Base-by-base conservation (phyloP, 2,797 vertebrate species). In the Phoebastria nigripes region DNA sequence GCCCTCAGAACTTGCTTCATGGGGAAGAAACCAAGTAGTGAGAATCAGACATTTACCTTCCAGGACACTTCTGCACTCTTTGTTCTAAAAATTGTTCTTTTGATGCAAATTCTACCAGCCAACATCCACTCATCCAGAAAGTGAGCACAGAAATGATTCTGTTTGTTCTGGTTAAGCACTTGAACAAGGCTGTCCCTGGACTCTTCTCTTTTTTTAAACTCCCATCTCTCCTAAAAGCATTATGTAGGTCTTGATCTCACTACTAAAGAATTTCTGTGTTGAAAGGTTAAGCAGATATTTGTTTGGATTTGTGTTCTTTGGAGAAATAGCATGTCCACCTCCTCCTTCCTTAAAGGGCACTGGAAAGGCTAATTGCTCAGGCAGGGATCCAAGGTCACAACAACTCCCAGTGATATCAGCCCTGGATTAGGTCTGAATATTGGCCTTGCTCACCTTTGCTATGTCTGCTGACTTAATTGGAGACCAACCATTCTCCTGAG, bases 281-380 rank as follows among this genome's bases (percentile, higher is more conserved):
- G 92, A 80, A 82, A 94, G 88, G 88, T 96, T 90, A 90, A 87
- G 91, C 49, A 93, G 92, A 83, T 89, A 65, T 78, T 95, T 93
- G 83, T 85, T 85, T 89, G 90, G 81, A 65, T 90, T 92, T 90
- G 81, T 95, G 91, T 74, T 89, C 88, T 94, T 87, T 95, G 94
- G 86, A 94, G 61, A 85, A 74, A 67, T 52, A 70, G 54, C 67
- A 25, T 82, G 76, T 80, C 82, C 66, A 93, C 58, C 84, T 90
- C 82, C 70, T 93, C 70, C 62, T 58, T 91, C 44, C 84, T 69
- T 47, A 37, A 86, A 71, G 94, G 87, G 91, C 90, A 52, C 78
- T 80, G 90, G 19, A 59, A 47, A 89, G 87, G 87, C 70, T 86
- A 71, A 70, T 14, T 70, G 89, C 42, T 80, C 62, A 21, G 81